These are phyloP conservation scores for Mola mola DNA, from an alignment of 2,113 vertebrate genomes.

Conservation along the genomic window DNA sequence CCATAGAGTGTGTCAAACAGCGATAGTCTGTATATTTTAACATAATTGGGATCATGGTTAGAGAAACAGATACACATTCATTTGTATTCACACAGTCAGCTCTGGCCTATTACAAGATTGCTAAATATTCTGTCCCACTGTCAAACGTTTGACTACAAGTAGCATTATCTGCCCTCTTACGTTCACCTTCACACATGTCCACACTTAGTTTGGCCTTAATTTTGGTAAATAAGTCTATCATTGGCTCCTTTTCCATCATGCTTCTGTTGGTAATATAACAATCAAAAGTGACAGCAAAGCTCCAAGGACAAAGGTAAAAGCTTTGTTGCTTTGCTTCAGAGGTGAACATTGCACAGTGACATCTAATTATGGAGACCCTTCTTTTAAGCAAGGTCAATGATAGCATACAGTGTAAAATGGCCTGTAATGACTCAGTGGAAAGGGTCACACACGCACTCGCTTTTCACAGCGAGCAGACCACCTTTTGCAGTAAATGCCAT, in stretches of 20 bases:
- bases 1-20: too few relatives aligned
- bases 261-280: slow-evolving; percentile 36
- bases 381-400: slow-evolving; percentile 35
- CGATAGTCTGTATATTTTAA: neutral
- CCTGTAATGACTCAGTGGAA: slow-evolving; percentile 60
- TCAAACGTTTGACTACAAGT: slow-evolving; percentile 18
- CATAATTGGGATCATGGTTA: neutral
- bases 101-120: neutral
- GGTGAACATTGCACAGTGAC: slow-evolving; percentile 29
- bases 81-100: neutral
- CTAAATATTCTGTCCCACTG: neutral
- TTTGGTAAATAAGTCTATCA: slow-evolving; percentile 17
- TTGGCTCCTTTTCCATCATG: slow-evolving; percentile 17
- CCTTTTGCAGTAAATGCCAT: slow-evolving; percentile 28
- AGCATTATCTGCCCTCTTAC: slow-evolving; percentile 4
- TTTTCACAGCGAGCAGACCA: slow-evolving; percentile 21
- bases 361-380: slow-evolving; percentile 57
- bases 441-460: slow-evolving; percentile 25
- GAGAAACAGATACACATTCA: neutral
- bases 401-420: slow-evolving; percentile 50
- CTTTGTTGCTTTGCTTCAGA: neutral
- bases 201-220: slow-evolving; percentile 32
- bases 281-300: neutral
- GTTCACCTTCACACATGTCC: neutral
- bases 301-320: neutral